Conservation (phyloP, 2,888 invertebrate species). For the Lamproptera curius region DNA sequence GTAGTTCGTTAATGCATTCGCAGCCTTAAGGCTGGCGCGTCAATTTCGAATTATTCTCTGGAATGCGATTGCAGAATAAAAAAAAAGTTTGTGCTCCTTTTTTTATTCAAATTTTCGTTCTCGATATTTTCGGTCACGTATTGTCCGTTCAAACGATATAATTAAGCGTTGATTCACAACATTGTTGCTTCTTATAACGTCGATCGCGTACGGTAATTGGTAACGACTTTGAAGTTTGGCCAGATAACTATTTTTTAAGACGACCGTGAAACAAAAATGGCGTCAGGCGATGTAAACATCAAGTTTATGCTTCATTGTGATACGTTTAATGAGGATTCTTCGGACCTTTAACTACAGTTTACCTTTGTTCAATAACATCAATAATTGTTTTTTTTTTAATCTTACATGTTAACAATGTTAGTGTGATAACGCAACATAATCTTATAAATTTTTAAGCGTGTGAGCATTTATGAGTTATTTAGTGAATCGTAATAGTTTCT, state of each 20-base stretch:
- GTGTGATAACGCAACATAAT: too few relatives aligned
- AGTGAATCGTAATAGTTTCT: too few relatives aligned
- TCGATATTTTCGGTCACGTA: conserved; percentile 29
- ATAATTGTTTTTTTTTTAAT: too few relatives aligned
- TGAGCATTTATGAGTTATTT: too few relatives aligned
- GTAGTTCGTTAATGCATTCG: conserved; percentile 75
- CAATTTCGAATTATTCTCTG: conserved; percentile 73
- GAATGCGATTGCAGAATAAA: conserved; percentile 62
- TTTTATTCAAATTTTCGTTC: conserved; percentile 46
- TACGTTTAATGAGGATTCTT: conserved; percentile 3
- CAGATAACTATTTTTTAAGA: conserved; percentile 4
- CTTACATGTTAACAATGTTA: too few relatives aligned
- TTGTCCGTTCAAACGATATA: conserved; percentile 14
- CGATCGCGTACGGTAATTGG: conserved; percentile 8
- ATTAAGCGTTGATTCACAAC: conserved; percentile 14
- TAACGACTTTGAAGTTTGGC: conserved; percentile 8
- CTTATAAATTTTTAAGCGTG: too few relatives aligned
- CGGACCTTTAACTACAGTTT: conserved; percentile 6
- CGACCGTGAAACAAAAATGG: conserved; percentile 3
- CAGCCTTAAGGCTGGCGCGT: conserved; percentile 65
- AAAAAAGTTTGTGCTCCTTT: conserved; percentile 38
- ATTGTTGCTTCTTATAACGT: conserved; percentile 8
- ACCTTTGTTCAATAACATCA: too few relatives aligned
- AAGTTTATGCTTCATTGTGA: conserved; percentile 11
- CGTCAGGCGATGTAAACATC: conserved; percentile 7